Conservation (phyloP, 2,888 invertebrate species). For the Ormyrus nitidulus region DNA sequence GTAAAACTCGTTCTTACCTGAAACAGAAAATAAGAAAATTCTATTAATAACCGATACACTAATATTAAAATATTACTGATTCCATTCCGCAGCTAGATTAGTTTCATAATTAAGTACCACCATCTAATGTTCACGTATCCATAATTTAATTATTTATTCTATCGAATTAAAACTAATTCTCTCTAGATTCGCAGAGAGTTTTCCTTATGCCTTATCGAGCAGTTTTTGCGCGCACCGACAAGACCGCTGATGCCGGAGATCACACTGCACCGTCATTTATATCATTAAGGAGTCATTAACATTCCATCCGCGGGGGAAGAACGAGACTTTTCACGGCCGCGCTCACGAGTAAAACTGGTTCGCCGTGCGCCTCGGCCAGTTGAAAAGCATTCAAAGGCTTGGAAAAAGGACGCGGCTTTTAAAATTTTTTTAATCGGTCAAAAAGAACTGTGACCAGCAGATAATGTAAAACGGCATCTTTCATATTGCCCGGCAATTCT, state of each 20-base stretch:
- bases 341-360: conserved; percentile 6
- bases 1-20: conserved; percentile 51
- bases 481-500: no score
- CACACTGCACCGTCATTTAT: conserved; percentile 15
- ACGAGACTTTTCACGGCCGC: conserved; percentile 26
- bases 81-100: no score
- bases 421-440: no score
- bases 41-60: conserved; percentile 1
- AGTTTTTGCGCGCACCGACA: neutral
- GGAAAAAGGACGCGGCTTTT: neutral
- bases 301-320: conserved; percentile 24
- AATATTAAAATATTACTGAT: neutral
- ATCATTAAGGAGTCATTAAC: conserved; percentile 46
- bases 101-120: no score
- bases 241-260: neutral
- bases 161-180: no score
- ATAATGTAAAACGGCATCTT: no score
- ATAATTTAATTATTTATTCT: no score
- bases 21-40: conserved; percentile 34
- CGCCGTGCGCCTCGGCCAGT: neutral
- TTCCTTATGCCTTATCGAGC: no score
- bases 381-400: neutral
- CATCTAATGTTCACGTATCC: no score
- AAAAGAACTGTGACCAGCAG: no score
- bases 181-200: no score